A percentile compares a stretch with the other conserved stretches of the same genome.
Evolutionary conservation across 1,140 invertebrate genomes (phyloP).

Genomic region (Diabrotica virgifera): DNA sequence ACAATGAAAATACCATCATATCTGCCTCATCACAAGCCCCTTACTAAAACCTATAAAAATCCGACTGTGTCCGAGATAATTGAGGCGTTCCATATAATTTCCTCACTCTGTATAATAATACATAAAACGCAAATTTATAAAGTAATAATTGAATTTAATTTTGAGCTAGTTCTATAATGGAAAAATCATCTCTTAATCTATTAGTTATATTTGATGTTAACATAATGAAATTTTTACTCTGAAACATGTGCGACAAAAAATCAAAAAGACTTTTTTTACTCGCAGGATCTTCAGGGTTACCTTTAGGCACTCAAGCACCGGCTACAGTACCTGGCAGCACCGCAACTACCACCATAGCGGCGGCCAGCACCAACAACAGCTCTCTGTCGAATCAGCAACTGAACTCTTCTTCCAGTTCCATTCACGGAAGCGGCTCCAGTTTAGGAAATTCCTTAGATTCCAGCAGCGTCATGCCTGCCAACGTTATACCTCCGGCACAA

Average conservation of each 20-base stretch:
- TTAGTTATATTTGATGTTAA: background rate
- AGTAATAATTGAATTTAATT: background rate
- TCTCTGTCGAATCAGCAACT: constrained; percentile 34
- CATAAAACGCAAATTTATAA: too few relatives aligned
- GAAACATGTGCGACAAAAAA: background rate
- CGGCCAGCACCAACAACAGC: constrained; percentile 51
- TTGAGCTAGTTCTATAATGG: background rate
- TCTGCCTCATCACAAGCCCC: too few relatives aligned
- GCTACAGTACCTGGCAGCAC: constrained; percentile 57
- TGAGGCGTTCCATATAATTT: too few relatives aligned
- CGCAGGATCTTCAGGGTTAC: constrained; percentile 47
- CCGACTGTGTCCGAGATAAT: too few relatives aligned
- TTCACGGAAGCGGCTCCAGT: constrained; percentile 35
- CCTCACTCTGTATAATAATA: too few relatives aligned
- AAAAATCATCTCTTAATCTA: background rate
- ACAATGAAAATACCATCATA: too few relatives aligned
- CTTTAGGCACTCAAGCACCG: constrained; percentile 54
- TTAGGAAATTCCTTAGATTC: constrained; percentile 44
- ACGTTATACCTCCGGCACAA: constrained; percentile 67
- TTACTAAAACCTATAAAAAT: too few relatives aligned
- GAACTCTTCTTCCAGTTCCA: constrained; percentile 25
- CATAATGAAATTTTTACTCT: background rate
- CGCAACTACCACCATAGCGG: constrained; percentile 54
- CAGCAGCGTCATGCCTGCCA: constrained; percentile 47
- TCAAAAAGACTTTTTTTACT: background rate